A percentile compares a stretch with the other conserved stretches of the same genome.
Evolutionary conservation across 2,888 invertebrate species (phyloP).

Genomic region (Caenorhabditis auriculariae): DNA sequence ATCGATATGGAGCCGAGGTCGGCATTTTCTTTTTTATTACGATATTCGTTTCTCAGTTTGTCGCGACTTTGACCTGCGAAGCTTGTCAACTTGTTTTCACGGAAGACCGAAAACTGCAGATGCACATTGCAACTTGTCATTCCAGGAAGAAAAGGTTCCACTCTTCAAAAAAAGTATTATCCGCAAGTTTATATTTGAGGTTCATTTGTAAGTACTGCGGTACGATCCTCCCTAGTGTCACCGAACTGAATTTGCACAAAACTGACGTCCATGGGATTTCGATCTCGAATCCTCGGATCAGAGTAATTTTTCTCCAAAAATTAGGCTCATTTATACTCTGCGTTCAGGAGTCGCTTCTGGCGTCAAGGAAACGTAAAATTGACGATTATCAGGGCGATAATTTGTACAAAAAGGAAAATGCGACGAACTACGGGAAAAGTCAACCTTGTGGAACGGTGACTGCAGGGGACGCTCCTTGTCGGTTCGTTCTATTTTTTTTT

Average conservation of each 20-base stretch:
- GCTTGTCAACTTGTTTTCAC: slow-evolving; percentile 52
- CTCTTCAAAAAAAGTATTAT: neutral
- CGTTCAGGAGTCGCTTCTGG: no score
- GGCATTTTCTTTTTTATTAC: neutral
- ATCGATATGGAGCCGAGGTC: slow-evolving; percentile 40
- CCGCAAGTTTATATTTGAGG: slow-evolving; percentile 10
- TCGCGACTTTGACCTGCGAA: slow-evolving; percentile 43
- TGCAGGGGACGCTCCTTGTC: no score
- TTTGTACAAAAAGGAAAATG: no score
- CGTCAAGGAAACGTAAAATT: no score
- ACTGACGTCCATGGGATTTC: slow-evolving; percentile 41
- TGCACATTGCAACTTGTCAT: slow-evolving; percentile 42
- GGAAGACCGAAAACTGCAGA: slow-evolving; percentile 36
- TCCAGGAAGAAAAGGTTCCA: slow-evolving; percentile 33
- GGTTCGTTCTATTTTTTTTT: no score
- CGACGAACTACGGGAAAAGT: no score
- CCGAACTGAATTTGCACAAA: slow-evolving; percentile 54
- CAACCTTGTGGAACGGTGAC: no score
- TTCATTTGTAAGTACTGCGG: slow-evolving; percentile 57
- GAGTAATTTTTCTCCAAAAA: no score
- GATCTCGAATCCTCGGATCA: neutral
- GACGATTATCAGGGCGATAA: no score
- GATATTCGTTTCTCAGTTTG: slow-evolving; percentile 23
- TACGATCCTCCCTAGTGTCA: slow-evolving; percentile 41
- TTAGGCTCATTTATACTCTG: no score